Conservation (phyloP, 2,113 vertebrate species). For the Syrrhaptes paradoxus region DNA sequence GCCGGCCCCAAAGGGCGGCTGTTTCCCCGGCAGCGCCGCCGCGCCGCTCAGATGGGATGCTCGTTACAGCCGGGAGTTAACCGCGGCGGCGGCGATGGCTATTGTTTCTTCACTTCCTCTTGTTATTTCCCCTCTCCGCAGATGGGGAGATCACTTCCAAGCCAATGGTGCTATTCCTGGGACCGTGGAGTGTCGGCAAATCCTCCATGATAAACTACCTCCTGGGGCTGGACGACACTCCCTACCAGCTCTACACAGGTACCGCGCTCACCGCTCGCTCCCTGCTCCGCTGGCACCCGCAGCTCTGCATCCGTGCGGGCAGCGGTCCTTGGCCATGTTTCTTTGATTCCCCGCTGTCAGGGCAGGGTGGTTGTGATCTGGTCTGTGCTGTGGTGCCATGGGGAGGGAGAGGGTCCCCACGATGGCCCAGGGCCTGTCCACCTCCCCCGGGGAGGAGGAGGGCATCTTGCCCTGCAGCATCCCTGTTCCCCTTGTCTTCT, state of each 20-base stretch:
- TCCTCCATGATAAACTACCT: conserved; percentile 99
- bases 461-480: background rate
- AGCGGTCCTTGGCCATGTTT: fast-evolving
- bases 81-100: background rate
- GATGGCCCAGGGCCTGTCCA: too few relatives aligned
- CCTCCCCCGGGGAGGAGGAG: background rate
- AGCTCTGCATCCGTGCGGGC: fast-evolving
- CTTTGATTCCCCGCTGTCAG: fast-evolving
- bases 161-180: conserved; percentile 97
- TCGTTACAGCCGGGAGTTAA: background rate
- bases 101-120: conserved; percentile 35
- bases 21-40: background rate
- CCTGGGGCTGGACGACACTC: conserved; percentile 89
- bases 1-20: background rate
- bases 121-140: conserved; percentile 70
- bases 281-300: background rate
- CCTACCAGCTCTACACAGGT: conserved; percentile 98
- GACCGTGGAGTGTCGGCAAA: conserved; percentile 98
- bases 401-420: background rate
- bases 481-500: background rate
- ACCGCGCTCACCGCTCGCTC: background rate
- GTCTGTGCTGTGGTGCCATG: fast-evolving
- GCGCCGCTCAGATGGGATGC: background rate
- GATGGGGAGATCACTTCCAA: conserved; percentile 99
- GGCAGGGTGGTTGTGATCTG: background rate